Percentiles rank a stretch among this genome's conserved stretches.
phyloP scores from a whole-genome alignment of 2,888 invertebrate species.

The Drosophila gaucha region DNA sequence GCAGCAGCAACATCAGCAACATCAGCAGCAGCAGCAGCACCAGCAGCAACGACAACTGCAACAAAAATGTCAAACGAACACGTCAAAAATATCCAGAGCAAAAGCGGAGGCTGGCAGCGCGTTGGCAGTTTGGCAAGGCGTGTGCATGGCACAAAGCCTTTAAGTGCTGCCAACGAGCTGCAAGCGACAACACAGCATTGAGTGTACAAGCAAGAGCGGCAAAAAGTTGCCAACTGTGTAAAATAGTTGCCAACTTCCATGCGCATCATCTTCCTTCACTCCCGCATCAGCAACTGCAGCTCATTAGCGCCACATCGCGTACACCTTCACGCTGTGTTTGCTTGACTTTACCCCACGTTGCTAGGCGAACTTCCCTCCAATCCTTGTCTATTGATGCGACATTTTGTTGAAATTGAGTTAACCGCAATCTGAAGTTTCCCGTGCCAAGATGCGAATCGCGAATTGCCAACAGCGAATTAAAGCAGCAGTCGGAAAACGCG shows the following conservation, averaged over 20 bases:
- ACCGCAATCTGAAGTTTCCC: slow-evolving; percentile 31
- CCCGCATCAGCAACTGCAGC: slow-evolving; percentile 49
- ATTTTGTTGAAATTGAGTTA: slow-evolving; percentile 65
- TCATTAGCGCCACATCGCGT: slow-evolving; percentile 61
- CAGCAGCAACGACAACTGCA: slow-evolving; percentile 19
- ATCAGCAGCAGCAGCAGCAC: slow-evolving; percentile 3
- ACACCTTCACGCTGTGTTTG: slow-evolving; percentile 38
- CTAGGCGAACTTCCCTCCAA: slow-evolving; percentile 4
- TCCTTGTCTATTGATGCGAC: slow-evolving; percentile 44
- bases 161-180: slow-evolving; percentile 66
- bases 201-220: slow-evolving; percentile 12
- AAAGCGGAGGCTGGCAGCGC: slow-evolving; percentile 38
- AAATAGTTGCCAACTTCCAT: slow-evolving; percentile 46
- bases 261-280: slow-evolving; percentile 20
- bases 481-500: slow-evolving; percentile 6
- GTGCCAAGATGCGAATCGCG: slow-evolving; percentile 32
- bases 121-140: slow-evolving; percentile 39
- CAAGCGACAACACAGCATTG: slow-evolving; percentile 26
- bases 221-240: slow-evolving; percentile 50
- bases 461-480: slow-evolving; percentile 32
- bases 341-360: slow-evolving; percentile 58
- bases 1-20: slow-evolving; percentile 1
- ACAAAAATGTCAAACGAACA: slow-evolving; percentile 67
- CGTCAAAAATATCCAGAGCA: slow-evolving; percentile 75
- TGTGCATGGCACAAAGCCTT: slow-evolving; percentile 65